Evolutionary conservation across 2,797 vertebrate species (phyloP).

Genomic region (Meriones psammophilus): DNA sequence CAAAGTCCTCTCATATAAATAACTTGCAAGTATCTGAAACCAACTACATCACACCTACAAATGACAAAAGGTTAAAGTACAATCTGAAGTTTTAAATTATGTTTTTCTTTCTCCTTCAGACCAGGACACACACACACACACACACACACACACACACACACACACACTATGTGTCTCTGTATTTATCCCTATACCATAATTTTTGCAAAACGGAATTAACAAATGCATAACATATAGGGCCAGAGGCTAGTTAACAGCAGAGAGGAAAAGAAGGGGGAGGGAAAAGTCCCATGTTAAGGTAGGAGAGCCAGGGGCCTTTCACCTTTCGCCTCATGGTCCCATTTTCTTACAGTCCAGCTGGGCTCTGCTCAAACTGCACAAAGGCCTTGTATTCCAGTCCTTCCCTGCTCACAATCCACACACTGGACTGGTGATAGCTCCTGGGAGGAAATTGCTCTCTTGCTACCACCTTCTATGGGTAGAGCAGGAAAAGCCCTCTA

Average conservation of each 20-base stretch:
- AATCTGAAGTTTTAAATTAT: neutral
- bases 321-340: too few relatives aligned
- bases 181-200: slow-evolving; percentile 15
- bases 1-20: neutral
- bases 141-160: neutral
- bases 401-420: neutral
- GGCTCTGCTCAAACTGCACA: neutral
- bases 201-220: slow-evolving; percentile 71
- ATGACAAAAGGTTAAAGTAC: neutral
- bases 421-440: rapidly evolving
- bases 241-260: neutral
- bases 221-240: neutral
- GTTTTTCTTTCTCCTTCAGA: neutral
- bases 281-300: neutral
- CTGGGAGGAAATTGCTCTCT: neutral
- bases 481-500: too few relatives aligned
- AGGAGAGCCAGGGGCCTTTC: neutral
- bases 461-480: neutral
- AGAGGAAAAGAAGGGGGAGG: neutral
- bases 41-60: too few relatives aligned
- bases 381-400: neutral
- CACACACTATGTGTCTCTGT: neutral
- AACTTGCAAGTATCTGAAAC: neutral
- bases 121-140: neutral
- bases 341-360: neutral